A percentile compares a stretch with the other conserved stretches of the same genome.
Evolutionary conservation across 2,888 invertebrate genomes (phyloP).

Genomic region (Drosophila subsilvestris): DNA sequence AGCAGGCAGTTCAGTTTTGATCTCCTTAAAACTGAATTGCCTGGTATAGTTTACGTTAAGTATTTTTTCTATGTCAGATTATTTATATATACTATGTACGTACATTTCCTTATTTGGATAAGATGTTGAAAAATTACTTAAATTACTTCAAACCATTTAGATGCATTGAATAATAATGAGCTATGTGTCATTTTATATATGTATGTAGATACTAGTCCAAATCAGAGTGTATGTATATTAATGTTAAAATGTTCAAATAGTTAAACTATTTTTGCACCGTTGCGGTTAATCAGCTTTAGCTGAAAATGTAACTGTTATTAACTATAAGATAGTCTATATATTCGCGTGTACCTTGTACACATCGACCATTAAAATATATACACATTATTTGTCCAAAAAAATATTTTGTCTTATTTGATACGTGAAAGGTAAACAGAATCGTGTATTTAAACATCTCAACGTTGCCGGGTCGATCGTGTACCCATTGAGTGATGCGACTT

Average conservation of each 20-base stretch:
- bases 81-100: background rate
- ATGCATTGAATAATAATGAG: background rate
- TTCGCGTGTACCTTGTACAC: conserved; percentile 30
- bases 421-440: conserved; percentile 29
- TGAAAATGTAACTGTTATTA: background rate
- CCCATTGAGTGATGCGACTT: conserved; percentile 71
- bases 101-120: background rate
- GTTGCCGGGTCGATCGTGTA: conserved; percentile 72
- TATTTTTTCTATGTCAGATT: background rate
- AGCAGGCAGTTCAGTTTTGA: background rate
- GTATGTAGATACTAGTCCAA: background rate
- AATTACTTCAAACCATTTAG: no score
- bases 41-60: background rate
- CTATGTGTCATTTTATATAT: no score
- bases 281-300: background rate
- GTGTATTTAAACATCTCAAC: conserved; percentile 41
- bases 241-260: conserved; percentile 14
- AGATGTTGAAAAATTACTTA: background rate
- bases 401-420: conserved; percentile 59
- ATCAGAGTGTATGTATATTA: background rate
- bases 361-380: conserved; percentile 3
- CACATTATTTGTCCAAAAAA: conserved; percentile 18
- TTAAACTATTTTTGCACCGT: conserved; percentile 19
- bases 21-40: background rate
- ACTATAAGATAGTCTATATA: background rate